These are phyloP conservation scores for Strigamia maritima DNA, from an alignment of 2,888 invertebrate genomes.

Conservation along the genomic window DNA sequence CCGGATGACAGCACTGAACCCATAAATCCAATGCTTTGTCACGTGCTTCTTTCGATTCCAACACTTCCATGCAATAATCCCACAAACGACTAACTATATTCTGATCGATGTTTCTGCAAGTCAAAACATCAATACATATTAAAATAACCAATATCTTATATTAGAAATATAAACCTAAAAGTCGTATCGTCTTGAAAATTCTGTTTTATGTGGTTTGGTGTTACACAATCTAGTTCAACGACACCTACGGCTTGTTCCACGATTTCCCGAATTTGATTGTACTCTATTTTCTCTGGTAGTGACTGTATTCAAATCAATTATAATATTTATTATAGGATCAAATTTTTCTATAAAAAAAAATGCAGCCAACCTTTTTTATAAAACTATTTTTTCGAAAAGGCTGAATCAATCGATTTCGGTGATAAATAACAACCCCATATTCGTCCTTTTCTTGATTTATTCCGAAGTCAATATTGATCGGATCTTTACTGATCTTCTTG, in stretches of 20 bases:
- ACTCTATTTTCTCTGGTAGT: neutral
- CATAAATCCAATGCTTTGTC: conserved; percentile 19
- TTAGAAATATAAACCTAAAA: neutral
- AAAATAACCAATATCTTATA: neutral
- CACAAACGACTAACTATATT: neutral
- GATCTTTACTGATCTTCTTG: neutral
- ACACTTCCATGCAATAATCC: conserved; percentile 6
- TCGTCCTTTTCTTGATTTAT: neutral
- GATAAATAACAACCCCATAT: conserved; percentile 26
- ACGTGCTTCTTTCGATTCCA: neutral
- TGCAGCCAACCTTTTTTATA: neutral
- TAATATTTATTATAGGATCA: neutral
- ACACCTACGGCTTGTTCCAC: conserved; percentile 4
- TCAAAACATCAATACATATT: neutral
- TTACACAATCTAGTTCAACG: conserved; percentile 10
- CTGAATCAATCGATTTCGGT: conserved; percentile 34
- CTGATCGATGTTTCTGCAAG: conserved; percentile 11
- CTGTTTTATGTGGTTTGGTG: conserved; percentile 36
- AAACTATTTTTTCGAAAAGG: conserved; percentile 28
- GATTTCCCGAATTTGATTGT: neutral
- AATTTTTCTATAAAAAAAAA: neutral
- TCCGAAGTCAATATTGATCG: neutral
- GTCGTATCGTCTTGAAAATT: conserved; percentile 30
- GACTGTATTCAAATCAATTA: neutral
- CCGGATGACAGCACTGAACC: conserved; percentile 34